These are phyloP conservation scores for Gadopsis bispinosus DNA, from an alignment of 2,797 vertebrate species.

Conservation along the genomic window DNA sequence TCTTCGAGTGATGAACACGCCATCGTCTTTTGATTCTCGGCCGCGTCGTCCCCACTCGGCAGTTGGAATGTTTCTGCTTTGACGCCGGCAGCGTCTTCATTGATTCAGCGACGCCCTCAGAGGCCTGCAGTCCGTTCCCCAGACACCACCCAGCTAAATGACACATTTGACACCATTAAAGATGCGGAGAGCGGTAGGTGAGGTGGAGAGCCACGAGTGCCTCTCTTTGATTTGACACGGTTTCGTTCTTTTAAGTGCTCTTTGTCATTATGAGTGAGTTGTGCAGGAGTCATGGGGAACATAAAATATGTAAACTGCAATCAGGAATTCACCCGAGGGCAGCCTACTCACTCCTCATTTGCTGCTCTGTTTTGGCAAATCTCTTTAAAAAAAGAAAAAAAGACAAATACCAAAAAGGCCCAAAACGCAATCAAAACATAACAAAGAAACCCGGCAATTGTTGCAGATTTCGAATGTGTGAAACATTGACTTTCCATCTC, in stretches of 20 bases:
- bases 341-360: not conserved
- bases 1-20: constrained; percentile 57
- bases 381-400: not conserved
- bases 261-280: not conserved
- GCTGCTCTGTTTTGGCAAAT: not conserved
- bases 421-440: constrained; percentile 6
- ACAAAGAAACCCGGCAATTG: constrained; percentile 11
- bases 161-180: constrained; percentile 35
- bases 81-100: constrained; percentile 34
- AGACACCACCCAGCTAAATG: constrained; percentile 11
- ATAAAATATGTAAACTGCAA: constrained; percentile 11
- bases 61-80: constrained; percentile 52
- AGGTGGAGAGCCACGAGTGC: not conserved
- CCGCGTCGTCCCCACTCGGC: constrained; percentile 12
- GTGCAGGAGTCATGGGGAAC: not conserved
- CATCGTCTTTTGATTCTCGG: constrained; percentile 57
- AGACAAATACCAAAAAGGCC: not conserved
- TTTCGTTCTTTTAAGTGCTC: not conserved
- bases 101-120: constrained; percentile 31
- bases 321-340: constrained; percentile 3
- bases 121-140: constrained; percentile 17
- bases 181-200: not conserved
- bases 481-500: constrained; percentile 30
- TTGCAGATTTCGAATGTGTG: constrained; percentile 22
- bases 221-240: constrained; percentile 13